phyloP scores from a whole-genome alignment of 2,888 invertebrate genomes.

The Creontiades dilutus region DNA sequence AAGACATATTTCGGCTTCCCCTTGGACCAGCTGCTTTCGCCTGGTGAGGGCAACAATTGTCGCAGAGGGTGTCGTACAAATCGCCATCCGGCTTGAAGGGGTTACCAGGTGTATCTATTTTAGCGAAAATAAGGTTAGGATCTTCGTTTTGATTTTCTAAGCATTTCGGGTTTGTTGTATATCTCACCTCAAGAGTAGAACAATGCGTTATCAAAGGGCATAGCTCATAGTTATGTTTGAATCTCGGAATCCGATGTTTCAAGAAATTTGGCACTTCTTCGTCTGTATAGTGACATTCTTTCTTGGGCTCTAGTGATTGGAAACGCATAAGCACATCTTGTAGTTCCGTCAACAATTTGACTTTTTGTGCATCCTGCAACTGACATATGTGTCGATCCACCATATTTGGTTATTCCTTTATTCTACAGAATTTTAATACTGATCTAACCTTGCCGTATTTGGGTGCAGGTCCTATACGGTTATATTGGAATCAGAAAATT shows the following conservation, averaged over 20 bases:
- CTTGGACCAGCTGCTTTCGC: not conserved
- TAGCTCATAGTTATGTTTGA: slow-evolving; percentile 23
- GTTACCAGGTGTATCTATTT: slow-evolving; percentile 1
- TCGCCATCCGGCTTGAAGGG: slow-evolving; percentile 17
- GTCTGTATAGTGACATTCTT: not conserved
- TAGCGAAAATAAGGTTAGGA: slow-evolving; percentile 28
- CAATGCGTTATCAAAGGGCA: slow-evolving; percentile 2
- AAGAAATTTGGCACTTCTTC: slow-evolving; percentile 40
- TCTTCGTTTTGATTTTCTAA: slow-evolving; percentile 34
- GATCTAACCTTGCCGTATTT: too few relatives aligned
- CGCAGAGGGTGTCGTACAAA: not conserved
- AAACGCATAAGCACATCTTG: not conserved
- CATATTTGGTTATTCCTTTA: not conserved
- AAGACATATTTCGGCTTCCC: not conserved
- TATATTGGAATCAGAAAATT: too few relatives aligned
- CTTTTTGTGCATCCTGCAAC: not conserved
- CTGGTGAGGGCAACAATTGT: not conserved
- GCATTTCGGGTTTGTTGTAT: slow-evolving; percentile 28
- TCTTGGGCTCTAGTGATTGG: slow-evolving; percentile 28
- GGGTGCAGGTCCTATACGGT: too few relatives aligned
- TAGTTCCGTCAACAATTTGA: not conserved
- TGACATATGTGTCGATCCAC: slow-evolving; percentile 43
- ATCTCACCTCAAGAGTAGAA: not conserved
- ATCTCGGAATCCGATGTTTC: slow-evolving; percentile 21
- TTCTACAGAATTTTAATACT: too few relatives aligned